phyloP scores from a whole-genome alignment of 2,113 vertebrate genomes.

The Nothocercus julius region DNA sequence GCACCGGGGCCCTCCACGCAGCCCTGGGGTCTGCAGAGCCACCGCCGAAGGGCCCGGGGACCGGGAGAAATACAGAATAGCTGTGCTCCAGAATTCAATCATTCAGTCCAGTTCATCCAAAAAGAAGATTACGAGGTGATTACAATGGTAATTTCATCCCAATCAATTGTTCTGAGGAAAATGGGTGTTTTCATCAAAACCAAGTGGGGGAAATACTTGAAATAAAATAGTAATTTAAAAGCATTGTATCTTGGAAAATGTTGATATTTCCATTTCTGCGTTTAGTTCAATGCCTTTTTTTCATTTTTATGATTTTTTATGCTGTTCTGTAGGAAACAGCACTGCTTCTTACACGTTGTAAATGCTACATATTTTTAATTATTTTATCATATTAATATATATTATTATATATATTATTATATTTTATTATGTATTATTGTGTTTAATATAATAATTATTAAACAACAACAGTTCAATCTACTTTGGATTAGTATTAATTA shows the following conservation, averaged over 20 bases:
- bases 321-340: background rate
- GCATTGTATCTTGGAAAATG: background rate
- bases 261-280: background rate
- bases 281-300: background rate
- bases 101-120: rapidly evolving
- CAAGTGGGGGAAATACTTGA: background rate
- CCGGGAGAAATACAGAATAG: background rate
- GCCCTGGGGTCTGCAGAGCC: background rate
- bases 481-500: background rate
- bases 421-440: no score
- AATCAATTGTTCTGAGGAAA: background rate
- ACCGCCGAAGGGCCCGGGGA: no score
- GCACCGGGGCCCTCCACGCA: rapidly evolving
- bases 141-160: background rate
- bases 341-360: rapidly evolving
- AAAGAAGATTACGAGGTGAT: background rate
- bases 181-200: background rate
- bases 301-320: background rate
- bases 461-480: background rate
- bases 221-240: background rate
- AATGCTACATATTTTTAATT: background rate
- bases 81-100: rapidly evolving
- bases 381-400: no score
- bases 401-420: no score
- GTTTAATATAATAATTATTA: no score